Evolutionary conservation across 2,888 invertebrate species (phyloP).

Genomic region (Xestia xanthographa): DNA sequence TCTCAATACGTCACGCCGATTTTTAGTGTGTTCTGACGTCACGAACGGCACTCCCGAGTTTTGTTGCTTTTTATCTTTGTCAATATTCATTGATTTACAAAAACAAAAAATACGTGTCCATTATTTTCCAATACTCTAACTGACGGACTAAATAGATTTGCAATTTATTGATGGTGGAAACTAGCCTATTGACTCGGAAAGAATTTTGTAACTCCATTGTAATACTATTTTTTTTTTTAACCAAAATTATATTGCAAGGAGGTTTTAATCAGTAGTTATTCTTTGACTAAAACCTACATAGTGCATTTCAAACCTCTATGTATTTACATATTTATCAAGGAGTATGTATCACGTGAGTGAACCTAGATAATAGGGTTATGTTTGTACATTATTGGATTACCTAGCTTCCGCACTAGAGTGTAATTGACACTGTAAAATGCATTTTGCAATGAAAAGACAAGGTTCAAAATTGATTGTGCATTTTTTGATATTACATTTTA

Average conservation of each 20-base stretch:
- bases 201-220: no score
- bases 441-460: background rate
- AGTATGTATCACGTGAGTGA: conserved; percentile 58
- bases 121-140: no score
- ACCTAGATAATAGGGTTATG: conserved; percentile 62
- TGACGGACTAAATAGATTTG: no score
- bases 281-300: conserved; percentile 13
- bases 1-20: no score
- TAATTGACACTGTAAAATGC: conserved; percentile 1
- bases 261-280: background rate
- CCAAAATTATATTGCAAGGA: background rate
- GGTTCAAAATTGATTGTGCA: background rate
- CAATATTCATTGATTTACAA: no score
- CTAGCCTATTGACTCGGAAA: no score
- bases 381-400: conserved; percentile 60
- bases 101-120: no score
- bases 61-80: no score
- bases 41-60: no score
- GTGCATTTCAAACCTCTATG: conserved; percentile 1
- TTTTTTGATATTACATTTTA: background rate
- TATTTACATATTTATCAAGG: conserved; percentile 38
- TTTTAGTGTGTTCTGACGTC: no score
- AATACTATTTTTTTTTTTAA: no score
- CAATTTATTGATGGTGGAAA: no score
- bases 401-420: conserved; percentile 49